Base-by-base conservation (phyloP, 2,113 vertebrate genomes). In the Scatophagus argus region DNA sequence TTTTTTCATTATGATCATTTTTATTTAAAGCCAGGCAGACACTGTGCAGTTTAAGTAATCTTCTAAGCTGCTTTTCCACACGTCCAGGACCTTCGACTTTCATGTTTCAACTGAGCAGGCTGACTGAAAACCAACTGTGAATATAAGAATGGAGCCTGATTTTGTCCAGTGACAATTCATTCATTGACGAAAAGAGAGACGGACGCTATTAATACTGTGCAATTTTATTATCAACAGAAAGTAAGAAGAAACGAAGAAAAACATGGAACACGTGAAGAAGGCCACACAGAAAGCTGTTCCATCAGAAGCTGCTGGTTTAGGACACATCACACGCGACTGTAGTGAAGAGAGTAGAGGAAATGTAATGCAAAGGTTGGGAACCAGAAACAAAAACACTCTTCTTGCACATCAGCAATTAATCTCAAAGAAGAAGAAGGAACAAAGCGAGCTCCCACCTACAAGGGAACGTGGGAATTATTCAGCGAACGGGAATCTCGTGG, bases 61-160 rank as follows among this genome's bases (percentile, higher is more conserved):
- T 27, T n/a, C 6, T 43, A 32, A 56, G 10, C 54, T 21, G 29
- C 29, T 10, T 21, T 29, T n/a, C 3, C 4, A 6, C 43, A 34
- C 8, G 8, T 7, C 10, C 17, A 9, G 27, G 17, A 51, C 11
- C 11, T 11, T 12, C 8, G 3, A 27, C 23, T 31, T 46, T 44
- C 36, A 44, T 14, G 17, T 41, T 2, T 10, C 12, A 2, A 34
- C 23, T 0, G 0, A 4, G 8, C 1, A 11, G 25, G 13, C 29
- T 32, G 34, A 0, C 5, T 44, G 8, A 41, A 36, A n/a, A 9
- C 32, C n/a, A 2, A 1, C 17, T 11, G 11, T 16, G 9, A 65
- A 36, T 27, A 12, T 19, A 44, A 58, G 16, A 44, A 54, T 46
- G 3, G 3, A 59, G 49, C 21, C 9, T 8, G 16, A 23, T 0